A percentile compares a stretch with the other conserved stretches of the same genome.
Conservation (phyloP, 2,888 invertebrate genomes). For the Cryptocheilus praepositus region DNA sequence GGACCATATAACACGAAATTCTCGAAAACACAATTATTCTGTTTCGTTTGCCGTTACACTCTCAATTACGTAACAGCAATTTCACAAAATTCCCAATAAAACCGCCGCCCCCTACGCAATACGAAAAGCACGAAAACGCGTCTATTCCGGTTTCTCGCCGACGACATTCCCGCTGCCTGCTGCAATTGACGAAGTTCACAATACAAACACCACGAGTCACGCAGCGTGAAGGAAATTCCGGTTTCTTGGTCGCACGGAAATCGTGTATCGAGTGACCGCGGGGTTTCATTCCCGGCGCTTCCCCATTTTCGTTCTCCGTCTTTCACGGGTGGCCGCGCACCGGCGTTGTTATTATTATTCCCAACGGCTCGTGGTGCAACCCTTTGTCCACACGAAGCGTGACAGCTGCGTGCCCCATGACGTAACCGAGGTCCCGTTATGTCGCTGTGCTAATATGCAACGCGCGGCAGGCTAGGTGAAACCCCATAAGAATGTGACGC, state of each 20-base stretch:
- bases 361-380: conserved; percentile 50
- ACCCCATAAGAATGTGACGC: conserved; percentile 59
- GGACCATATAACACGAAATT: no score
- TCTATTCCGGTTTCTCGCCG: no score
- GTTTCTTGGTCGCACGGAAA: conserved; percentile 56
- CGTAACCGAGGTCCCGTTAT: conserved; percentile 69
- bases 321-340: conserved; percentile 13
- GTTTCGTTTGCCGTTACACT: no score
- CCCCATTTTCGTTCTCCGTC: conserved; percentile 31
- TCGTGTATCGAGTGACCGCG: conserved; percentile 60
- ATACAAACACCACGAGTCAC: no score
- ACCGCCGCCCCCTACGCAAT: no score
- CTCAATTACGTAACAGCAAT: no score
- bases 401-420: conserved; percentile 68
- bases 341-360: conserved; percentile 39
- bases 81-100: no score
- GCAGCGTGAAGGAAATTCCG: conserved; percentile 29
- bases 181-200: neutral
- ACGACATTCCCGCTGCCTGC: no score
- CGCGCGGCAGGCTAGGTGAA: conserved; percentile 55
- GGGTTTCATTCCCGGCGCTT: conserved; percentile 31
- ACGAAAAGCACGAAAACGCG: no score
- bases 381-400: conserved; percentile 61
- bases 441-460: conserved; percentile 11
- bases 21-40: no score